These are phyloP conservation scores for Chaetodon trifascialis DNA, from an alignment of 2,113 vertebrate species.

Conservation along the genomic window DNA sequence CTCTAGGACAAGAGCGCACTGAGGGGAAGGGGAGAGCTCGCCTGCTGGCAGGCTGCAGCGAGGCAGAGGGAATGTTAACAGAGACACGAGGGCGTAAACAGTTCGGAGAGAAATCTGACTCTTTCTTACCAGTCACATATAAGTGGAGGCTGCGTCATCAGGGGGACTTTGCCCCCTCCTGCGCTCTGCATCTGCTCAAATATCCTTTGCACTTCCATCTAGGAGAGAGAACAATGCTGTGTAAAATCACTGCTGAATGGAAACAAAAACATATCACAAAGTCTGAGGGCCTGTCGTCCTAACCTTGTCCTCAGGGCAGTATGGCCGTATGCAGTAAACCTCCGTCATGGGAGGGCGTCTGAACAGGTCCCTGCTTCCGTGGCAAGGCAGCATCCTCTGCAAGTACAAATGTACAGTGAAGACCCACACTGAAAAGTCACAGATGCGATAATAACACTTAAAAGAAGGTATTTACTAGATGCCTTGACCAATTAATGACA, in stretches of 20 bases:
- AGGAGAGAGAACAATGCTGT: constrained; percentile 29
- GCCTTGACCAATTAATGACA: neutral
- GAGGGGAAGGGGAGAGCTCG: constrained; percentile 88
- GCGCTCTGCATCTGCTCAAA: no score
- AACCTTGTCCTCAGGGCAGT: constrained; percentile 94
- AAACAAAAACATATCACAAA: accelerated
- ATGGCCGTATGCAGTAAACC: constrained; percentile 91
- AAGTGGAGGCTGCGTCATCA: constrained; percentile 86
- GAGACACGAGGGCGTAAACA: neutral
- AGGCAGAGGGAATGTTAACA: neutral
- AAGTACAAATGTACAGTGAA: constrained; percentile 8
- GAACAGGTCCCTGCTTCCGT: constrained; percentile 97
- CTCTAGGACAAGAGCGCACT: constrained; percentile 93
- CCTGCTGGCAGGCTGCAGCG: constrained; percentile 89
- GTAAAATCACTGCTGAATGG: neutral
- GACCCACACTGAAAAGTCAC: neutral
- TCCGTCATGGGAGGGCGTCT: constrained; percentile 91
- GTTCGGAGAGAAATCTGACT: neutral
- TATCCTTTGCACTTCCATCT: constrained; percentile 89
- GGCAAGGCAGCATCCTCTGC: constrained; percentile 96
- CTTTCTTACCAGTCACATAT: constrained; percentile 90
- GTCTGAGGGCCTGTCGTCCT: constrained; percentile 29
- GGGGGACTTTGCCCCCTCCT: constrained; percentile 81
- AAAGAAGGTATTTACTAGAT: neutral
- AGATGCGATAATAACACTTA: neutral